Conservation (phyloP, 2,888 invertebrate genomes). For the Mechanitis mazaeus region DNA sequence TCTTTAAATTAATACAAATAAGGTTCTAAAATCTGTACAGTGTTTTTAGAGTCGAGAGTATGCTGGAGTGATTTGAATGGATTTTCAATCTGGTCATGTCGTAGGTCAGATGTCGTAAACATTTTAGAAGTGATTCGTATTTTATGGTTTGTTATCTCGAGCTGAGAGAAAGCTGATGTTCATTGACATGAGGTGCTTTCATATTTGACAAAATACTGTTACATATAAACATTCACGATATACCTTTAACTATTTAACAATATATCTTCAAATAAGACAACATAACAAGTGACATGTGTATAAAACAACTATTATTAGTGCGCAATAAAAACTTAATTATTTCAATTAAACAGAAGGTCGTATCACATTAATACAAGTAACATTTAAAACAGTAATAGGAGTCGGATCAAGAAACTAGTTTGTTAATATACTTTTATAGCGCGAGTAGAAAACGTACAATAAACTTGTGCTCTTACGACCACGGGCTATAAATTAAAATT, state of each 20-base stretch:
- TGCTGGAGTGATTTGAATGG: slow-evolving; percentile 32
- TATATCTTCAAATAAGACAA: too few relatives aligned
- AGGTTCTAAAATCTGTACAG: slow-evolving; percentile 4
- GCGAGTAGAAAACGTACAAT: slow-evolving; percentile 2
- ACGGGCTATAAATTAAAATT: slow-evolving; percentile 3
- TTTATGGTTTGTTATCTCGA: slow-evolving; percentile 25
- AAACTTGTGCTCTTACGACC: slow-evolving; percentile 2
- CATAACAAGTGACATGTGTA: too few relatives aligned
- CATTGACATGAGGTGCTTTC: slow-evolving; percentile 3
- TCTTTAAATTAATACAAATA: slow-evolving; percentile 15
- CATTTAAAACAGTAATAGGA: neutral
- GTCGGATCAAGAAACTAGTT: neutral
- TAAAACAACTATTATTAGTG: neutral
- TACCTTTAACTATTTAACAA: too few relatives aligned
- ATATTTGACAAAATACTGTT: too few relatives aligned
- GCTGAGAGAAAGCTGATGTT: slow-evolving; percentile 13
- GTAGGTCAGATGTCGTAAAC: slow-evolving; percentile 38
- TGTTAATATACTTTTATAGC: neutral
- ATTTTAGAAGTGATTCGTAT: slow-evolving; percentile 29
- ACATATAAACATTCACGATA: too few relatives aligned
- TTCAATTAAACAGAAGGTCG: neutral
- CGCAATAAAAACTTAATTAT: neutral
- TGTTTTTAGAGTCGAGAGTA: slow-evolving; percentile 13
- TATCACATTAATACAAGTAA: neutral
- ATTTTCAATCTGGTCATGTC: slow-evolving; percentile 38